Base-by-base conservation (phyloP, 2,888 invertebrate genomes). In the Agriopis marginaria region DNA sequence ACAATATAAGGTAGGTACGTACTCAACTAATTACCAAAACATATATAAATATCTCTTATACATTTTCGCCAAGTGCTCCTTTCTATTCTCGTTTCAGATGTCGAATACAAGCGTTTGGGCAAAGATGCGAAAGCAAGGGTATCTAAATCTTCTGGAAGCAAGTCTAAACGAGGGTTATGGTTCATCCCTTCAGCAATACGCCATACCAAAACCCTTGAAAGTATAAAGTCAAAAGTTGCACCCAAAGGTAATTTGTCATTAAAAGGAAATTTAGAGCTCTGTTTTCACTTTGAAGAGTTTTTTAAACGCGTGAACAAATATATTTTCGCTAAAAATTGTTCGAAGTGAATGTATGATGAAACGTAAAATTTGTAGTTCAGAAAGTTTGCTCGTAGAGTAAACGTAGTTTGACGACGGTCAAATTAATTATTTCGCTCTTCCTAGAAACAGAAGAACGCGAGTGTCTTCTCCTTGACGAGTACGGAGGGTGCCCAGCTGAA, bases 381-480 rank as follows among this genome's bases (percentile, higher is more conserved):
- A 1, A 32, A 32, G 32, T 32, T 32, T 32, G 32, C 5, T 32
- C 5, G 4, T 32, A 32, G 17, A 23, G 17, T 32, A 32, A 5
- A 32, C 32, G 32, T 32, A 32, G 32, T 5, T 32, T 32, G 32
- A 5, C 32, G 5, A 32, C 32, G 4, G 32, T 4, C 1, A 32
- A 32, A 32, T 3, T 32, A 32, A 32, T 32, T 32, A 32, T 32
- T 32, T n/a, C 10, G 0, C 32, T 32, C 23, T n/a, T 40, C 9
- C 6, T 54, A 89, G 92, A 90, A 79, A 92, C 92, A 12, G 95
- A 95, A 80, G 96, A 96, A 79, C 90, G 95, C 17, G 96, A 96
- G 81, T 95, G 95, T 75, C 88, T 96, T 23, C 87, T 96, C 0
- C 87, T 96, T 14, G 95, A 95, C 68, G 95, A 95, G 72, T 95